Conservation (phyloP, 2,888 invertebrate genomes). For the Plemyria rubiginata region DNA sequence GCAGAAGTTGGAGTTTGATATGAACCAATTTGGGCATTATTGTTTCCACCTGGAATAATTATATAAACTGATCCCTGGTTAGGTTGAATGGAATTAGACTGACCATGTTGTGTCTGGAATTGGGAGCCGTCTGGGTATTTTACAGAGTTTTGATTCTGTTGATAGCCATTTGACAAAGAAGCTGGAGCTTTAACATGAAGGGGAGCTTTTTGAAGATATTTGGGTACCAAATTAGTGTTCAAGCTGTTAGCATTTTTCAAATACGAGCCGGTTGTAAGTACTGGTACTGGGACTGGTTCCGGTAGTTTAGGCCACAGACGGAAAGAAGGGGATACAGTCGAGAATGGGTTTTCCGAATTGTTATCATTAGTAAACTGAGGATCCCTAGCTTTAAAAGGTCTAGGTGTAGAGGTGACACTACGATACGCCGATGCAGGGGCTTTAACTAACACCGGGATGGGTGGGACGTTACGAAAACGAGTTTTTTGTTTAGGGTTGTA, state of each 20-base stretch:
- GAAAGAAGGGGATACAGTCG: conserved; percentile 14
- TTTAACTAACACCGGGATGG: conserved; percentile 26
- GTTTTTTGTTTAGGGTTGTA: not conserved
- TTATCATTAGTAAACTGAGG: not conserved
- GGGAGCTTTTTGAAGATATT: conserved; percentile 23
- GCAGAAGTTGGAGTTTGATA: conserved; percentile 7
- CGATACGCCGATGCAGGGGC: conserved; percentile 22
- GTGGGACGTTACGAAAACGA: conserved; percentile 9
- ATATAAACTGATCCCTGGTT: conserved; percentile 24
- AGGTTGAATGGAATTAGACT: conserved; percentile 3
- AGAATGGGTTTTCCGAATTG: conserved; percentile 20
- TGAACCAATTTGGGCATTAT: conserved; percentile 11
- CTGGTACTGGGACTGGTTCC: conserved; percentile 34
- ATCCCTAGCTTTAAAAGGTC: conserved; percentile 21
- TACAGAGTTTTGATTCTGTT: conserved; percentile 13
- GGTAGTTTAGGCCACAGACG: conserved; percentile 33
- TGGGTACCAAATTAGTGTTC: conserved; percentile 17
- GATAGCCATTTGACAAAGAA: conserved; percentile 19
- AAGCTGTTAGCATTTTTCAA: conserved; percentile 25
- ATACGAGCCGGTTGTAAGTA: conserved; percentile 22
- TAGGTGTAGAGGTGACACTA: conserved; percentile 29
- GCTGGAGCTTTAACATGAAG: conserved; percentile 6
- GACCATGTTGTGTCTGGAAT: conserved; percentile 15
- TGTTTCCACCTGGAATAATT: conserved; percentile 14
- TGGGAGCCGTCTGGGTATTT: conserved; percentile 13